phyloP scores from a whole-genome alignment of 2,888 invertebrate genomes.

The Lithophane socia region DNA sequence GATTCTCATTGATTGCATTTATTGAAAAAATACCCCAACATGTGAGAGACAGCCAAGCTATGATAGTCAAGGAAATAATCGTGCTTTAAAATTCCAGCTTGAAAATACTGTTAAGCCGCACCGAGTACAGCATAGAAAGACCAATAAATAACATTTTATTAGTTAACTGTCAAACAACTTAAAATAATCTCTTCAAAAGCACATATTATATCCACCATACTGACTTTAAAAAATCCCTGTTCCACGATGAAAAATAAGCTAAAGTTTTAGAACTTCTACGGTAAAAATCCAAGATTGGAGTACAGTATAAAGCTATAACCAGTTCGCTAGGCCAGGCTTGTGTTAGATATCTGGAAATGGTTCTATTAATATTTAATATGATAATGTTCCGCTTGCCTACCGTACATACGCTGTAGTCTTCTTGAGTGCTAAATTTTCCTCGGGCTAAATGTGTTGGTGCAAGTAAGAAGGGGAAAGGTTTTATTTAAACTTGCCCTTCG shows the following conservation, averaged over 20 bases:
- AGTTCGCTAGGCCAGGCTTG: neutral
- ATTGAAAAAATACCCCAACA: too few species aligned
- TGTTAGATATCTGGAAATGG: constrained; percentile 45
- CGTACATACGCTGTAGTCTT: constrained; percentile 69
- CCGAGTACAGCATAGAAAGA: neutral
- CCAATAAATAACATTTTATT: constrained; percentile 30
- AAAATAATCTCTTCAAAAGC: constrained; percentile 8
- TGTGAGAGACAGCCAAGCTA: too few species aligned
- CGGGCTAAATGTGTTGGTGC: constrained; percentile 67
- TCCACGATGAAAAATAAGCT: constrained; percentile 1
- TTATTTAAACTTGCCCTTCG: neutral
- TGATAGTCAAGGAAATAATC: too few species aligned
- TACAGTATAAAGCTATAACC: constrained; percentile 35
- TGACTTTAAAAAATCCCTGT: neutral
- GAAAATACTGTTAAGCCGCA: neutral
- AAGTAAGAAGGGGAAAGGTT: constrained; percentile 46
- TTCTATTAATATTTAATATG: constrained; percentile 69
- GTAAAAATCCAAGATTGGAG: constrained; percentile 9
- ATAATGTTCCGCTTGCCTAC: constrained; percentile 69
- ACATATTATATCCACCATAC: neutral
- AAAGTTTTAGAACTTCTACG: neutral
- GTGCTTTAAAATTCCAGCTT: too few species aligned
- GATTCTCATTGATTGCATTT: too few species aligned
- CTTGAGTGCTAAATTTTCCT: constrained; percentile 83
- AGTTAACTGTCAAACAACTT: constrained; percentile 10